Conservation (phyloP, 2,797 vertebrate genomes). For the Tympanoctomys barrerae region DNA sequence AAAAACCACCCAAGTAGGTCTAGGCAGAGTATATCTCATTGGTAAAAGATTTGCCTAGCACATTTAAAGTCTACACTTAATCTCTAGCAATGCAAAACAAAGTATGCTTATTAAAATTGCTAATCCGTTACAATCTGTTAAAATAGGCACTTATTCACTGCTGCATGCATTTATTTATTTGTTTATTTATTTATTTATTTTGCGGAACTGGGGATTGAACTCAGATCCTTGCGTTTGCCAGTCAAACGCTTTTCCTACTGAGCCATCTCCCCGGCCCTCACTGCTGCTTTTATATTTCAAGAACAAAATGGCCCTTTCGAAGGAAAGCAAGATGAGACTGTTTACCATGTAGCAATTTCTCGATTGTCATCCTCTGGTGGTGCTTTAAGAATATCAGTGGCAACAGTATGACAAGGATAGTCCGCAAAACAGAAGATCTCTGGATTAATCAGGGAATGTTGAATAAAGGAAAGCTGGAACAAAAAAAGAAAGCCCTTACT, state of each 20-base stretch:
- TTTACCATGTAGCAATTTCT: slow-evolving; percentile 98
- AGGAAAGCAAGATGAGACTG: slow-evolving; percentile 27
- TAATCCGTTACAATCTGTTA: background rate
- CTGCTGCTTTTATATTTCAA: slow-evolving; percentile 30
- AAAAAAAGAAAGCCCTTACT: slow-evolving; percentile 56
- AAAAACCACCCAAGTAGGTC: background rate
- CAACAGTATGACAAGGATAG: slow-evolving; percentile 97
- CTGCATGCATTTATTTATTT: background rate
- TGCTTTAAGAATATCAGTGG: slow-evolving; percentile 99
- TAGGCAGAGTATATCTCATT: background rate
- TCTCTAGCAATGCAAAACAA: background rate
- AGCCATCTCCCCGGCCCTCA: too few relatives aligned
- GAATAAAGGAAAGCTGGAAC: slow-evolving; percentile 98
- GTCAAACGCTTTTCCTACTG: too few relatives aligned
- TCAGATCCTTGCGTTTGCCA: too few relatives aligned
- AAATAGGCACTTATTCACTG: background rate
- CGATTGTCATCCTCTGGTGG: slow-evolving; percentile 99
- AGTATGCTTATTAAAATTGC: slow-evolving; percentile 37
- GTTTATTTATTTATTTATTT: too few relatives aligned
- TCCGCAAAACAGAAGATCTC: slow-evolving; percentile 99
- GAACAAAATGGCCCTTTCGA: background rate
- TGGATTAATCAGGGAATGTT: slow-evolving; percentile 98
- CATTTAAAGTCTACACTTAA: background rate
- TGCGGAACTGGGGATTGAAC: too few relatives aligned
- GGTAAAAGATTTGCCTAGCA: background rate